Evolutionary conservation across 1,140 invertebrate species (phyloP), one percentile per base, ranked within the genome.

Genomic region (Nautilus pompilius): DNA sequence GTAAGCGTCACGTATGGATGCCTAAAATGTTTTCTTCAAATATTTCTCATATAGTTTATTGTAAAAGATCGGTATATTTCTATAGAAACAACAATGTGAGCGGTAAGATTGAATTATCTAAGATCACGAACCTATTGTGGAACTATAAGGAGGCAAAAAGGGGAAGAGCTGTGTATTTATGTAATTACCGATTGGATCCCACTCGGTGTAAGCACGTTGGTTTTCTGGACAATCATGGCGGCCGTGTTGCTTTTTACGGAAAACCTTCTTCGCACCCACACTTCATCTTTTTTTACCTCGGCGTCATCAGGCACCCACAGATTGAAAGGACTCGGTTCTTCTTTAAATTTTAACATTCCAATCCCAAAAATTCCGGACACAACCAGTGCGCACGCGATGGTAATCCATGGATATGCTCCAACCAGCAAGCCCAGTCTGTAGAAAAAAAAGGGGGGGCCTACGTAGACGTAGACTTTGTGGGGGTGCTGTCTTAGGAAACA

Each of bases 261-360:
- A 57, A 70, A 76, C n/a, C 63, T 53, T 36, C 36, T 60, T 33
- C 70, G 62, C 13, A 76, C 68, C 74, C 71, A 73, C 0, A 45
- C 34, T 53, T 72, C 72, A 46, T 76, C 70, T 30, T 58, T 60
- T 28, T 72, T 60, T 26, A 71, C 53, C 10, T 67, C 46, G 0
- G 74, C 72, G 22, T 62, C 41, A 28, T 67, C 58, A 5, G 71
- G 71, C 17, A 74, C 72, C 74, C 74, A 76, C 3, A 76, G 57
- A 20, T 72, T 67, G 4, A 67, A 70, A 59, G 70, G 65, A 34
- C 60, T 65, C 13, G 60, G 48, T 6, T 63, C 67, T 46, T 72
- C 61, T 33, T 68, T 45, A 33, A 76, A 74, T 4, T 66, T 72
- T 24, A 68, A 63, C 36, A 76, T 24, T 6, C 74, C 74, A 28